These are phyloP conservation scores for Seison nebaliae DNA, from an alignment of 1,140 invertebrate species.

Conservation along the genomic window DNA sequence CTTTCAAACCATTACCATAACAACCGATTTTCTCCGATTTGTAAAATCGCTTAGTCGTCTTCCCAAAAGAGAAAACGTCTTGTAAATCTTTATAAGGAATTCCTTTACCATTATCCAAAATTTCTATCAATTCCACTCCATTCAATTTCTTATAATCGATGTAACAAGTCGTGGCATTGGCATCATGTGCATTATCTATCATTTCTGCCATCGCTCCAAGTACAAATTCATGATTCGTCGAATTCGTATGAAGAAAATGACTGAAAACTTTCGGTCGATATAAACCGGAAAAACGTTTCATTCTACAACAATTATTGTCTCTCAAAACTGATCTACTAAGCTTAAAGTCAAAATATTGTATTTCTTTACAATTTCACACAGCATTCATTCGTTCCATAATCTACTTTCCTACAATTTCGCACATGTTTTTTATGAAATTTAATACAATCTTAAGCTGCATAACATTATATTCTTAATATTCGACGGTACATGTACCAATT, in stretches of 20 bases:
- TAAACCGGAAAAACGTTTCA: too few species aligned
- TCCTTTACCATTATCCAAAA: not conserved
- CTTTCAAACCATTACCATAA: constrained; percentile 31
- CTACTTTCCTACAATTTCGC: too few species aligned
- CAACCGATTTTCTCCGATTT: constrained; percentile 27
- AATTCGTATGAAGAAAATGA: not conserved
- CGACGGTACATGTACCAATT: too few species aligned
- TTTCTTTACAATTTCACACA: too few species aligned
- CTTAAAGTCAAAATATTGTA: too few species aligned
- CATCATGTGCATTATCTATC: constrained; percentile 23
- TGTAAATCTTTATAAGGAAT: constrained; percentile 1
- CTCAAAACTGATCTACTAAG: too few species aligned
- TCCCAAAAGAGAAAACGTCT: constrained; percentile 28
- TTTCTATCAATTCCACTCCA: not conserved
- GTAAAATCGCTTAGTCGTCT: constrained; percentile 22
- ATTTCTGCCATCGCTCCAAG: constrained; percentile 30
- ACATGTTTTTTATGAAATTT: too few species aligned
- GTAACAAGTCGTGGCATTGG: constrained; percentile 1
- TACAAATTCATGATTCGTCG: constrained; percentile 29
- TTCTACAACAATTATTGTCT: too few species aligned
- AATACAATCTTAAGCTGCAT: too few species aligned
- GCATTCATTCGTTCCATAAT: too few species aligned
- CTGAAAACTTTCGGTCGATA: too few species aligned
- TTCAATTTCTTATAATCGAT: not conserved
- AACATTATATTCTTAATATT: too few species aligned